Evolutionary conservation across 92 coral and sea anemone species (phyloP).

Genomic region (Anthopleura xanthogrammica): DNA sequence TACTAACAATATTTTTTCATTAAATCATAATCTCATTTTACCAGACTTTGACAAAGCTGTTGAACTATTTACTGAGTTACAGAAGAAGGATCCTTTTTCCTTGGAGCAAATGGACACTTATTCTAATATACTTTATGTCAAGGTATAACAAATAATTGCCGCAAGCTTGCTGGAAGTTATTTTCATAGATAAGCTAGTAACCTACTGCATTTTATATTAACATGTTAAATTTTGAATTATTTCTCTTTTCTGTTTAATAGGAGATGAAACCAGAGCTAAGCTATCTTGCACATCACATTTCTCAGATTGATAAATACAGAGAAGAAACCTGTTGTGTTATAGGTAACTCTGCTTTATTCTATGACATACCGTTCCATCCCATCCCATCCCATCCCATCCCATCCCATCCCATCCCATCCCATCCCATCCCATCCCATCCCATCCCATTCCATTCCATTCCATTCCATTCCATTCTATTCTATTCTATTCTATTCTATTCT

Average conservation of each 20-base stretch:
- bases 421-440: too few relatives aligned
- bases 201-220: not conserved
- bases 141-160: conserved; percentile 34
- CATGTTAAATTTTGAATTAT: not conserved
- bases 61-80: conserved; percentile 75
- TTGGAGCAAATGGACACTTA: conserved; percentile 90
- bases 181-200: not conserved
- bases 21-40: not conserved
- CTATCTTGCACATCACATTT: conserved; percentile 88
- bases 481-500: too few relatives aligned
- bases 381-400: too few relatives aligned
- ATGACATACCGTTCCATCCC: not conserved
- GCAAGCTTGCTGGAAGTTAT: not conserved
- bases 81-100: conserved; percentile 81
- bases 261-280: conserved; percentile 95
- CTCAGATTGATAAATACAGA: conserved; percentile 87
- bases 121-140: conserved; percentile 91
- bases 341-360: conserved; percentile 37
- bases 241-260: conserved; percentile 34
- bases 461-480: too few relatives aligned
- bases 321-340: conserved; percentile 98
- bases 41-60: conserved; percentile 89
- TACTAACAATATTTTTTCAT: not conserved
- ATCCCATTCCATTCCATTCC: too few relatives aligned
- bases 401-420: too few relatives aligned